Evolutionary conservation across 2,797 vertebrate species (phyloP).

Genomic region (Chiroxiphia lanceolata): DNA sequence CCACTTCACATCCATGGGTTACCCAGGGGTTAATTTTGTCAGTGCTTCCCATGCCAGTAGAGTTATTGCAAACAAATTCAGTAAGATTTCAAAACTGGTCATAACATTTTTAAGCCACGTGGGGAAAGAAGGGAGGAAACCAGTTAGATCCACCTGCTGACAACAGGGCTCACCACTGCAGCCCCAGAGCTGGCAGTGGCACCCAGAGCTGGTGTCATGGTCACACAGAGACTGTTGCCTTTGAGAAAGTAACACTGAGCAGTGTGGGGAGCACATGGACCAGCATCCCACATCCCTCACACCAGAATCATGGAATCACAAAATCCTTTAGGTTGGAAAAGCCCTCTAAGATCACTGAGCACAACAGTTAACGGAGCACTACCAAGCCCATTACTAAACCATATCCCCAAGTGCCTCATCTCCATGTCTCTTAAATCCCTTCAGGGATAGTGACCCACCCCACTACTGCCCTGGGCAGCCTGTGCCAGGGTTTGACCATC

Average conservation of each 20-base stretch:
- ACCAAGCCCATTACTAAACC: background rate
- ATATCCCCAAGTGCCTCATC: background rate
- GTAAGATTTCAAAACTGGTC: background rate
- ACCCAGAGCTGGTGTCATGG: accelerated
- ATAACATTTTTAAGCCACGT: background rate
- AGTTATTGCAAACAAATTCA: background rate
- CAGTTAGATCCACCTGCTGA: background rate
- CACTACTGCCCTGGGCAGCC: background rate
- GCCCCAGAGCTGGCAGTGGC: background rate
- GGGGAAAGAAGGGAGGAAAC: background rate
- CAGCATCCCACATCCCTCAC: background rate
- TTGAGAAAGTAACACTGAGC: background rate
- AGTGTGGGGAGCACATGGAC: accelerated
- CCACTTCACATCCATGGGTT: background rate
- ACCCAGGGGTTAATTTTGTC: background rate
- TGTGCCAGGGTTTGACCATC: background rate
- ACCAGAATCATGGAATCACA: background rate
- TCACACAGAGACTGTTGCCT: accelerated
- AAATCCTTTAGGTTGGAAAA: background rate
- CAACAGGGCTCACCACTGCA: background rate
- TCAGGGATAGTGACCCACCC: background rate
- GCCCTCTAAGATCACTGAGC: background rate
- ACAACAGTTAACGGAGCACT: background rate
- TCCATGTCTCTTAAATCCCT: background rate
- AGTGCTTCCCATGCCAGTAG: accelerated